phyloP scores from a whole-genome alignment of 2,113 vertebrate genomes.

The Hippocampus guttulatus region DNA sequence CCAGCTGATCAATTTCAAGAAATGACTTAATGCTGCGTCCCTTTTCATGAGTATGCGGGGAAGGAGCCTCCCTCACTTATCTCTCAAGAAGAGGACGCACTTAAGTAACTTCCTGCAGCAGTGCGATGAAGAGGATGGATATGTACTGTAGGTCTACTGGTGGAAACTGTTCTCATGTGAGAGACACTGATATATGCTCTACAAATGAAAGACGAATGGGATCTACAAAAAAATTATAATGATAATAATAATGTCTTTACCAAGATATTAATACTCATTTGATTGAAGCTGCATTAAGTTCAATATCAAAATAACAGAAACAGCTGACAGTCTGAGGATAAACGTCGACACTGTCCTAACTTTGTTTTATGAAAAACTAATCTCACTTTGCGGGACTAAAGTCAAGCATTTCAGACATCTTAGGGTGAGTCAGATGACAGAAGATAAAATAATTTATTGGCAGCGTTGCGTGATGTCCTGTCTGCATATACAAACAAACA shows the following conservation, averaged over 20 bases:
- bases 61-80: no score
- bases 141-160: background rate
- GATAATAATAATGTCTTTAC: background rate
- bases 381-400: no score
- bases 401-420: no score
- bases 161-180: conserved; percentile 12
- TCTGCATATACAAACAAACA: no score
- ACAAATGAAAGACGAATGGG: background rate
- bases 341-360: no score
- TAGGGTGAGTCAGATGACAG: no score
- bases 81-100: background rate
- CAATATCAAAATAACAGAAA: background rate
- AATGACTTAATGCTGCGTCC: no score
- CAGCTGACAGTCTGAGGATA: background rate
- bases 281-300: background rate
- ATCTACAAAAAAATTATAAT: background rate
- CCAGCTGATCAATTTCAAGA: no score
- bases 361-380: no score
- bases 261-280: background rate
- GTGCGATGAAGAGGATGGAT: conserved; percentile 11
- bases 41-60: no score
- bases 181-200: background rate
- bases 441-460: no score
- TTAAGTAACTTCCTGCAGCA: conserved; percentile 39
- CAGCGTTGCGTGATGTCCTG: no score